phyloP scores from a whole-genome alignment of 2,888 invertebrate genomes.

The Drosophila anomelani region DNA sequence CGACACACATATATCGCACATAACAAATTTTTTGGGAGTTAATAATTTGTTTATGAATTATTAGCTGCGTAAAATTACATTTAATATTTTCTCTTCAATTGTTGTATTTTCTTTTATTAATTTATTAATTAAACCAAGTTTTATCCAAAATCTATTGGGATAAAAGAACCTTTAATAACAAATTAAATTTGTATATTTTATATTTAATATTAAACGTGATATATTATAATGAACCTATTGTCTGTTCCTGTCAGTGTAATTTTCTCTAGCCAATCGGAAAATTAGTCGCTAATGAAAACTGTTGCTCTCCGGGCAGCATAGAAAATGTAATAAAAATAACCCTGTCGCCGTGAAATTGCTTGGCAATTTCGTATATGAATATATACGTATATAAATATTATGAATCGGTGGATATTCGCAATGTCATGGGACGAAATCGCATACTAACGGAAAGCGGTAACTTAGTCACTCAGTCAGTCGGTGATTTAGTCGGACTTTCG shows the following conservation, averaged over 20 bases:
- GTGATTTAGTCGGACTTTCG: conserved; percentile 35
- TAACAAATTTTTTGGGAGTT: too few relatives aligned
- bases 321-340: conserved; percentile 26
- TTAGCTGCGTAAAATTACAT: too few relatives aligned
- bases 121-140: too few relatives aligned
- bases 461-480: conserved; percentile 14
- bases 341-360: conserved; percentile 30
- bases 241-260: conserved; percentile 1
- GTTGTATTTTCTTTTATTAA: too few relatives aligned
- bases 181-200: not conserved
- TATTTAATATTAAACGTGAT: not conserved
- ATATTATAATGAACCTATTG: not conserved
- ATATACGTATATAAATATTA: conserved; percentile 18
- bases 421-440: conserved; percentile 43
- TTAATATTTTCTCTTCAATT: too few relatives aligned
- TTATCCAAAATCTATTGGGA: too few relatives aligned
- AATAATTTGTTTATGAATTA: too few relatives aligned
- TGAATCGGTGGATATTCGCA: conserved; percentile 30
- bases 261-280: conserved; percentile 49
- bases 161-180: too few relatives aligned
- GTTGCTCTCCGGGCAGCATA: conserved; percentile 15
- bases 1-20: not conserved
- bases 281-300: conserved; percentile 49
- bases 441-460: conserved; percentile 34
- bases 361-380: conserved; percentile 48